phyloP scores from a whole-genome alignment of 2,888 invertebrate genomes.

The Hirtodrosophila trivittata region DNA sequence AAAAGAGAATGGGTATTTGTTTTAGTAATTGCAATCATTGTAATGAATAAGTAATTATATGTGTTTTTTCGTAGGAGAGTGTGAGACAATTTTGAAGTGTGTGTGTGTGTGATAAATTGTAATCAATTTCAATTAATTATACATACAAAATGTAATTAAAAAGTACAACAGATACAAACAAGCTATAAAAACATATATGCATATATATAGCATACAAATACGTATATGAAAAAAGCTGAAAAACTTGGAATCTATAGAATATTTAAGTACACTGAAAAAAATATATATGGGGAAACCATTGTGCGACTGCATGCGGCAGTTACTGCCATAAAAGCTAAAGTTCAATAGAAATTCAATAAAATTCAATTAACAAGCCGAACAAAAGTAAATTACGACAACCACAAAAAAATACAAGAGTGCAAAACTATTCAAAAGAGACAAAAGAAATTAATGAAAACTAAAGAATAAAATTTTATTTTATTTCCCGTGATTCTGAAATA shows the following conservation, averaged over 20 bases:
- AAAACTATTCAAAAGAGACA: no score
- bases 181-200: slow-evolving; percentile 16
- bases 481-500: no score
- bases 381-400: no score
- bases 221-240: slow-evolving; percentile 6
- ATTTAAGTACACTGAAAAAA: slow-evolving; percentile 28
- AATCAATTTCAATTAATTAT: slow-evolving; percentile 52
- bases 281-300: background rate
- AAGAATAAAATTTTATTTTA: no score
- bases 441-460: no score
- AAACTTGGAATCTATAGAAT: background rate
- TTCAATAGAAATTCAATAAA: background rate
- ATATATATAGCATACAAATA: slow-evolving; percentile 5
- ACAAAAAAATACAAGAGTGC: no score
- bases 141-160: slow-evolving; percentile 52
- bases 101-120: slow-evolving; percentile 11
- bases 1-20: slow-evolving; percentile 24
- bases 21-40: slow-evolving; percentile 37
- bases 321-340: background rate
- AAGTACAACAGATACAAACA: slow-evolving; percentile 37
- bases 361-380: no score
- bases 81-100: slow-evolving; percentile 6
- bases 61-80: slow-evolving; percentile 6
- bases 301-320: background rate
- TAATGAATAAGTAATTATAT: slow-evolving; percentile 29